Evolutionary conservation across 2,888 invertebrate species (phyloP).

Genomic region (Biston betularia): DNA sequence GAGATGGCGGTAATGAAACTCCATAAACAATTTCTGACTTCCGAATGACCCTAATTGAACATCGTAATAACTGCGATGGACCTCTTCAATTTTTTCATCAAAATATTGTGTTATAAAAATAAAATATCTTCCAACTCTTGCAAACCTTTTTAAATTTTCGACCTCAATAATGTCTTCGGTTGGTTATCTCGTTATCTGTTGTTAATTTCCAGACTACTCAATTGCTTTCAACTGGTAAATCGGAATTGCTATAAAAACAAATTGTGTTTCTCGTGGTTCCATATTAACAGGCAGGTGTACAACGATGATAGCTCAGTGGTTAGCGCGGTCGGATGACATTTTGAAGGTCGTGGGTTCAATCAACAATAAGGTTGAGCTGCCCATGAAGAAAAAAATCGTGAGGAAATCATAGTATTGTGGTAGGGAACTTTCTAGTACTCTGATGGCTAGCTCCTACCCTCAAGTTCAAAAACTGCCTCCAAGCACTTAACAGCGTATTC

Average conservation of each 20-base stretch:
- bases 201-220: conserved; percentile 9
- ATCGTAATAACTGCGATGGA: neutral
- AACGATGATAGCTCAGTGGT: no score
- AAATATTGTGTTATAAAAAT: conserved; percentile 5
- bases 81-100: neutral
- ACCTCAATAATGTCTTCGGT: conserved; percentile 1
- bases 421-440: no score
- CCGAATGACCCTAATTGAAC: conserved; percentile 6
- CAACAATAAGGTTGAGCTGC: no score
- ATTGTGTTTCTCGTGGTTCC: conserved; percentile 1
- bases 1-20: neutral
- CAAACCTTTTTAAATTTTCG: conserved; percentile 4
- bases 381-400: no score
- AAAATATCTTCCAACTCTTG: conserved; percentile 1
- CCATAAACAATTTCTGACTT: neutral
- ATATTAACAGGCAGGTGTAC: neutral
- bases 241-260: conserved; percentile 7
- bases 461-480: no score
- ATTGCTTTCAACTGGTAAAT: conserved; percentile 13
- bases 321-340: no score
- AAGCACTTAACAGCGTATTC: no score
- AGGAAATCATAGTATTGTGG: no score
- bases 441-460: no score
- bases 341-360: no score
- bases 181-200: neutral